A percentile compares a stretch with the other conserved stretches of the same genome.
phyloP scores from a whole-genome alignment of 2,888 invertebrate genomes.

The Brachynemurus nebulosus region DNA sequence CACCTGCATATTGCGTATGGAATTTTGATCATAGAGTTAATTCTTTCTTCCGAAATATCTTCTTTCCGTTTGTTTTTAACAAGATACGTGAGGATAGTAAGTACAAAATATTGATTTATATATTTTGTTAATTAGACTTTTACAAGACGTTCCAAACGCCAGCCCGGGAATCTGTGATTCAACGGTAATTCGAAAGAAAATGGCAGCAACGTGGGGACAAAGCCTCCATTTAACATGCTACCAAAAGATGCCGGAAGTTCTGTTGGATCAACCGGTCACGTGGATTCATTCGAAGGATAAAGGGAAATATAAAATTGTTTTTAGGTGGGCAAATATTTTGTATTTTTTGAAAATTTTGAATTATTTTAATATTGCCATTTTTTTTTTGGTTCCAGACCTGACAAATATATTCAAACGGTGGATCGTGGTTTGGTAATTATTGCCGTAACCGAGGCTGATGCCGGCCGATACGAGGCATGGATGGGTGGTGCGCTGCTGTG shows the following conservation, averaged over 20 bases:
- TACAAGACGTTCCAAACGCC: slow-evolving; percentile 46
- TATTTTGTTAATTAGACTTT: slow-evolving; percentile 24
- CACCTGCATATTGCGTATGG: no score
- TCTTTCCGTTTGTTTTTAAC: neutral
- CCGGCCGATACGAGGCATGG: slow-evolving; percentile 44
- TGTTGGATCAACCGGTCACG: slow-evolving; percentile 34
- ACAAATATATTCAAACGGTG: slow-evolving; percentile 43
- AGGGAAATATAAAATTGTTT: slow-evolving; percentile 39
- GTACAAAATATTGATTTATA: neutral
- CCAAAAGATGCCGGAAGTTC: slow-evolving; percentile 36
- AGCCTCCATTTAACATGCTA: slow-evolving; percentile 45
- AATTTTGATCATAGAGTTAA: no score
- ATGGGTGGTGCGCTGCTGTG: slow-evolving; percentile 41
- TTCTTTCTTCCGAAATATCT: no score
- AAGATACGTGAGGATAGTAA: neutral
- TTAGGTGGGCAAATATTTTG: slow-evolving; percentile 32
- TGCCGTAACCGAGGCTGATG: slow-evolving; percentile 42
- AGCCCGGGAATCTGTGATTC: slow-evolving; percentile 43
- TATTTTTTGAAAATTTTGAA: neutral
- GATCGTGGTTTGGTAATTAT: slow-evolving; percentile 45
- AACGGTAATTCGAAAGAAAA: slow-evolving; percentile 39
- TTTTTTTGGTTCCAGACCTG: slow-evolving; percentile 32
- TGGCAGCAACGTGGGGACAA: slow-evolving; percentile 46
- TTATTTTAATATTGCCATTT: no score
- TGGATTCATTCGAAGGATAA: slow-evolving; percentile 41